These are phyloP conservation scores for Zophobas atratus DNA, from an alignment of 1,140 invertebrate species.

Conservation along the genomic window DNA sequence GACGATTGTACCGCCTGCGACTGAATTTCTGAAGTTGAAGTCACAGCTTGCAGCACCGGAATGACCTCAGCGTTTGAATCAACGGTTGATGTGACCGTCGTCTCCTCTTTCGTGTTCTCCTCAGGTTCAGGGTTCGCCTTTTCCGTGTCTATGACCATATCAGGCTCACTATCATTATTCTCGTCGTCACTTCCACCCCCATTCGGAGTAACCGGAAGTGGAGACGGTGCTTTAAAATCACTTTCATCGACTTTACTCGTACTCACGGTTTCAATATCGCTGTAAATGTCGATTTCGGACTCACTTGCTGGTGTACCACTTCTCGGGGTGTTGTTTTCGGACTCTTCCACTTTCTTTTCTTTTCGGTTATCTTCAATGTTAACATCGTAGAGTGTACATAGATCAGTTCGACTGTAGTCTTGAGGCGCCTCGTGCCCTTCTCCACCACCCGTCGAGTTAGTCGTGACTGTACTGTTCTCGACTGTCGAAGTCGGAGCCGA, in stretches of 20 bases:
- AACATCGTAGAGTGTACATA: conserved; percentile 12
- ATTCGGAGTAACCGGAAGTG: conserved; percentile 64
- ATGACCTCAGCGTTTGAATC: conserved; percentile 50
- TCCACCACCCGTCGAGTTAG: not conserved
- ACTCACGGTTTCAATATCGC: conserved; percentile 71
- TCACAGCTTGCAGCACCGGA: not conserved
- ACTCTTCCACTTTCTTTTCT: conserved; percentile 7
- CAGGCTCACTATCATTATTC: conserved; percentile 76
- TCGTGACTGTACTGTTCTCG: not conserved
- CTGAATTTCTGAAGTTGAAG: conserved; percentile 48
- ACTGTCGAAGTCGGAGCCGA: conserved; percentile 43
- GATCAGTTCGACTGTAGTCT: conserved; percentile 59
- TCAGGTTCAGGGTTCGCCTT: conserved; percentile 64
- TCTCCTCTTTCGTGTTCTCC: conserved; percentile 50
- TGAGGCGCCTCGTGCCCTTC: conserved; percentile 43
- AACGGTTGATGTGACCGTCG: conserved; percentile 49
- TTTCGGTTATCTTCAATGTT: conserved; percentile 18
- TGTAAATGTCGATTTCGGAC: conserved; percentile 71
- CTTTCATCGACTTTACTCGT: conserved; percentile 61
- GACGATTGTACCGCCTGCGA: conserved; percentile 53
- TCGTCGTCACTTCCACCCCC: conserved; percentile 63
- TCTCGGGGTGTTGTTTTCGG: conserved; percentile 36
- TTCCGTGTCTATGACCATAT: conserved; percentile 76
- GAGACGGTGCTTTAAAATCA: conserved; percentile 66
- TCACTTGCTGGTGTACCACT: conserved; percentile 63